Evolutionary conservation across 2,113 vertebrate species (phyloP).

Genomic region (Ranitomeya variabilis): DNA sequence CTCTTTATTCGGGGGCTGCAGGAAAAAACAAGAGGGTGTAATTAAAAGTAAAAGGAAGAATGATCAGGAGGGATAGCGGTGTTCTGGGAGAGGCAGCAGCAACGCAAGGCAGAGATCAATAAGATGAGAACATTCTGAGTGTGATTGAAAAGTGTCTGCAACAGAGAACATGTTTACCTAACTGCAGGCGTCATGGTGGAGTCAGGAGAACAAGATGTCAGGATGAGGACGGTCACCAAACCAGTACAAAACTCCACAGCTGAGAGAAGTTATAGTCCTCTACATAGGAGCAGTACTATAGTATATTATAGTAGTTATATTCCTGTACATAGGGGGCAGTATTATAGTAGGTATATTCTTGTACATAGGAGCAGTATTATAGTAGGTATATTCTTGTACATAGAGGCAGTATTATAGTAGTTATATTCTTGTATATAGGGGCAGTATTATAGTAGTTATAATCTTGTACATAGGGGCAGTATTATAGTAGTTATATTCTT

Average conservation of each 20-base stretch:
- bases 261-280: neutral
- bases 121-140: neutral
- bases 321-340: no score
- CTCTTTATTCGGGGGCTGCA: neutral
- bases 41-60: neutral
- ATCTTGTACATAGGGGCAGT: no score
- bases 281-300: neutral
- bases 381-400: no score
- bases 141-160: neutral
- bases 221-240: neutral
- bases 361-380: no score
- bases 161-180: neutral
- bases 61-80: neutral
- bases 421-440: no score
- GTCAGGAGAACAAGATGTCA: neutral
- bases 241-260: neutral
- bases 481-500: no score
- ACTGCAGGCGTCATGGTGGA: neutral
- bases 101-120: neutral
- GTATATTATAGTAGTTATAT: neutral
- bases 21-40: neutral
- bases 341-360: no score
- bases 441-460: no score
- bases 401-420: no score
- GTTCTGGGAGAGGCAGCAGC: neutral